Percentiles rank a stretch among this genome's conserved stretches.
phyloP scores from a whole-genome alignment of 2,888 invertebrate species.

The Trichopria drosophilae region DNA sequence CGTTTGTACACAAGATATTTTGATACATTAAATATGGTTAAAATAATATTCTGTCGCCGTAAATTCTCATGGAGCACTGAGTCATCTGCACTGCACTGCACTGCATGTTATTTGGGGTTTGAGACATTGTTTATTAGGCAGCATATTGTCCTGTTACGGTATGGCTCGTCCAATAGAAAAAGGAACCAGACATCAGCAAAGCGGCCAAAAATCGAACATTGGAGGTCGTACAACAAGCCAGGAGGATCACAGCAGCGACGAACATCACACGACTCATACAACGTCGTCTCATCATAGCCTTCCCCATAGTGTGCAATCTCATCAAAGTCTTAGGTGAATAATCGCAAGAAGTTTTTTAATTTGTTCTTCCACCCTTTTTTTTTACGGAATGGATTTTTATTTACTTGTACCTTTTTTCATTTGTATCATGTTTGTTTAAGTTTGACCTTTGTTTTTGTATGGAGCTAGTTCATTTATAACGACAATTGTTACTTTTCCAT shows the following conservation, averaged over 20 bases:
- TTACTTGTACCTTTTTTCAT: background rate
- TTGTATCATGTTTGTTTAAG: background rate
- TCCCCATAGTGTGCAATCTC: constrained; percentile 54
- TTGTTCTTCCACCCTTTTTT: background rate
- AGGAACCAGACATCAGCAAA: constrained; percentile 46
- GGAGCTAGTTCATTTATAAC: too few species aligned
- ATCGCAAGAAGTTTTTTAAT: constrained; percentile 1
- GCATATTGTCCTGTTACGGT: constrained; percentile 49
- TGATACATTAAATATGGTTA: too few species aligned
- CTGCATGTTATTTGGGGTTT: constrained; percentile 42
- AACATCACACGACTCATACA: constrained; percentile 56
- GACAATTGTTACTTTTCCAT: too few species aligned
- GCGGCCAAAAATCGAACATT: constrained; percentile 46
- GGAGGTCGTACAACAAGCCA: constrained; percentile 57
- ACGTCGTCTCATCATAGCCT: constrained; percentile 56
- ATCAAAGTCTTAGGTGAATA: constrained; percentile 55
- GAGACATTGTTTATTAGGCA: constrained; percentile 44
- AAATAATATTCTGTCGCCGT: too few species aligned
- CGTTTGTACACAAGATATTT: too few species aligned
- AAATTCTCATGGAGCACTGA: too few species aligned
- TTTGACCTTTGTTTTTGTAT: too few species aligned
- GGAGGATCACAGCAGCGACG: constrained; percentile 60
- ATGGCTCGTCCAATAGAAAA: constrained; percentile 49
- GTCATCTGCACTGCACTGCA: too few species aligned
- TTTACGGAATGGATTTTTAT: background rate